Percentiles rank a stretch among this genome's conserved stretches.
Conservation (phyloP, 2,113 vertebrate species). For the Cyanistes caeruleus region DNA sequence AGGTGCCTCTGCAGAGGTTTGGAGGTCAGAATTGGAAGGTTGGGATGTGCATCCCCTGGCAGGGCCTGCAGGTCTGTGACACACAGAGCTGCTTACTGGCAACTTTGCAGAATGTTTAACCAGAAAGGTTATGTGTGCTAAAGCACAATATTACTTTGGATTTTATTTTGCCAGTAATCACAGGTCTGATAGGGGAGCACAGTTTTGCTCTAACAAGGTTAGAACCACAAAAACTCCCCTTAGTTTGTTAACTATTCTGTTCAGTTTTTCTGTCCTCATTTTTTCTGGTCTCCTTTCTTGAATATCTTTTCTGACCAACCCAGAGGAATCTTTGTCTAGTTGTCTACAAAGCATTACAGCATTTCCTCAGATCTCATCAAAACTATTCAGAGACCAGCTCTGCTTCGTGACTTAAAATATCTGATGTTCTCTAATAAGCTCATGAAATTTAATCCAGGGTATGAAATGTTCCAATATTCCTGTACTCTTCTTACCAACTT, state of each 20-base stretch:
- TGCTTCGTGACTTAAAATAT: neutral
- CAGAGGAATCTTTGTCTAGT: neutral
- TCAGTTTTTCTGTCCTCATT: neutral
- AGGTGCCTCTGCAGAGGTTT: neutral
- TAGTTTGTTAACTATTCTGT: neutral
- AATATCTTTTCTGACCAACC: neutral
- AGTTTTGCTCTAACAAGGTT: neutral
- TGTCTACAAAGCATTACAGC: neutral
- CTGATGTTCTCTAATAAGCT: neutral
- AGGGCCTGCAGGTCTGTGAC: neutral
- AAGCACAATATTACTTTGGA: neutral
- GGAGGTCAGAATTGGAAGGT: neutral
- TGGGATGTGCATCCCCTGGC: neutral
- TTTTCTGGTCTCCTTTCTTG: neutral
- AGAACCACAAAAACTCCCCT: neutral
- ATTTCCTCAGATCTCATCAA: slow-evolving; percentile 21
- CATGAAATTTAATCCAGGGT: neutral
- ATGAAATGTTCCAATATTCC: neutral
- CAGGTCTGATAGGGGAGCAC: neutral
- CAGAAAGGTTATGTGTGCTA: neutral
- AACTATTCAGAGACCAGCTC: slow-evolving; percentile 1
- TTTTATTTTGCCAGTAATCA: neutral
- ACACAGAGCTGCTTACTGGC: neutral
- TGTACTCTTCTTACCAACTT: neutral
- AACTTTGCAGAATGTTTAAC: neutral